A percentile compares a stretch with the other conserved stretches of the same genome.
These are phyloP conservation scores for Mastacembelus armatus DNA, from an alignment of 2,797 vertebrate species.

Conservation along the genomic window DNA sequence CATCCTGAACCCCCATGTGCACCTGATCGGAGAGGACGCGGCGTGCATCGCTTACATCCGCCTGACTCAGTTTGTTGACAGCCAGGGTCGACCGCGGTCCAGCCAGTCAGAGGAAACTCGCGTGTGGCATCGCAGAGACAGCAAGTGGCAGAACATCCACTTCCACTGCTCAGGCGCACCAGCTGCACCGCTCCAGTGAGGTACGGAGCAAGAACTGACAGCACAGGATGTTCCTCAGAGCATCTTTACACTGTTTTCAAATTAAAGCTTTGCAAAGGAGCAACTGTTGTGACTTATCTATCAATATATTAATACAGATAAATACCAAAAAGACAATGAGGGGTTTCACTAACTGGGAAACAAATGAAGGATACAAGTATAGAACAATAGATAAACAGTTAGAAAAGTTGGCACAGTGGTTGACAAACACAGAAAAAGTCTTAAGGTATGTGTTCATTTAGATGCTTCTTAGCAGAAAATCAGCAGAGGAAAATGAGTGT, in stretches of 20 bases:
- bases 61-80: conserved; percentile 94
- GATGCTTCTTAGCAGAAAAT: too few relatives aligned
- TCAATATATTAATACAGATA: too few relatives aligned
- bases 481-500: too few relatives aligned
- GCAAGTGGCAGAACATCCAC: conserved; percentile 98
- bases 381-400: too few relatives aligned
- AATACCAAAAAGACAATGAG: too few relatives aligned
- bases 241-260: background rate
- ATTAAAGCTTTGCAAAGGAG: too few relatives aligned
- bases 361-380: too few relatives aligned
- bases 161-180: conserved; percentile 98
- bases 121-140: conserved; percentile 96
- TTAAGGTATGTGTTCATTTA: too few relatives aligned
- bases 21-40: conserved; percentile 95
- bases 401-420: too few relatives aligned
- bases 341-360: too few relatives aligned
- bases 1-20: conserved; percentile 97
- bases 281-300: background rate
- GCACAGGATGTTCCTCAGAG: background rate
- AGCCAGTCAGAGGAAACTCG: conserved; percentile 97
- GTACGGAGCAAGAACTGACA: conserved; percentile 64
- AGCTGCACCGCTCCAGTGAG: conserved; percentile 95
- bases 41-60: conserved; percentile 97
- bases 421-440: too few relatives aligned
- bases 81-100: conserved; percentile 92